These are phyloP conservation scores for Turnix velox DNA, from an alignment of 2,113 vertebrate genomes.

Conservation along the genomic window DNA sequence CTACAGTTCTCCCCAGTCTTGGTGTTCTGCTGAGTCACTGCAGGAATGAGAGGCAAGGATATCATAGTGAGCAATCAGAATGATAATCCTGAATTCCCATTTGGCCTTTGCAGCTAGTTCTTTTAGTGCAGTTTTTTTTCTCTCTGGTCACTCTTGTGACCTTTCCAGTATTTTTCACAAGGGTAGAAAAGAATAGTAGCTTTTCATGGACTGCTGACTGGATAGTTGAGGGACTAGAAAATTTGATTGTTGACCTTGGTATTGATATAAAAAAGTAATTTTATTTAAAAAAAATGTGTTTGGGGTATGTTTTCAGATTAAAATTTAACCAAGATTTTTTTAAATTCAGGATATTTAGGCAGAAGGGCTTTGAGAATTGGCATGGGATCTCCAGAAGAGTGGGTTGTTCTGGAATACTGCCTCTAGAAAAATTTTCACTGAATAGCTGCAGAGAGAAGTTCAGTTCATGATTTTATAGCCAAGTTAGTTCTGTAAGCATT, in stretches of 20 bases:
- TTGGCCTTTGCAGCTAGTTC: too few species aligned
- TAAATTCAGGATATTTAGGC: not conserved
- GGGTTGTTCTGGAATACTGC: not conserved
- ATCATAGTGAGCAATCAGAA: not conserved
- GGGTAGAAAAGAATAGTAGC: not conserved
- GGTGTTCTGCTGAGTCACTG: not conserved
- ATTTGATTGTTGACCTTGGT: not conserved
- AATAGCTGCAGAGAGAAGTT: not conserved
- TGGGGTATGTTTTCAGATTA: not conserved
- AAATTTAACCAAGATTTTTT: not conserved
- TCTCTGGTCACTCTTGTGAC: not conserved
- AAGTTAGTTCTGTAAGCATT: not conserved
- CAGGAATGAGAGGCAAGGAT: not conserved
- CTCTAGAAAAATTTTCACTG: not conserved
- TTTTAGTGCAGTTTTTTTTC: too few species aligned
- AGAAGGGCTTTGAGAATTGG: not conserved
- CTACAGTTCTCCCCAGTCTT: not conserved
- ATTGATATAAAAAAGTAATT: not conserved
- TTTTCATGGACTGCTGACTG: not conserved
- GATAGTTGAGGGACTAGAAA: not conserved
- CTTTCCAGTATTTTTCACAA: not conserved
- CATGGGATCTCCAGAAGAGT: not conserved
- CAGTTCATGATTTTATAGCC: not conserved
- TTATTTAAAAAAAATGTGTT: not conserved
- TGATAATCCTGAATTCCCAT: not conserved